phyloP scores from a whole-genome alignment of 2,113 vertebrate genomes.

The Vireo altiloquus region DNA sequence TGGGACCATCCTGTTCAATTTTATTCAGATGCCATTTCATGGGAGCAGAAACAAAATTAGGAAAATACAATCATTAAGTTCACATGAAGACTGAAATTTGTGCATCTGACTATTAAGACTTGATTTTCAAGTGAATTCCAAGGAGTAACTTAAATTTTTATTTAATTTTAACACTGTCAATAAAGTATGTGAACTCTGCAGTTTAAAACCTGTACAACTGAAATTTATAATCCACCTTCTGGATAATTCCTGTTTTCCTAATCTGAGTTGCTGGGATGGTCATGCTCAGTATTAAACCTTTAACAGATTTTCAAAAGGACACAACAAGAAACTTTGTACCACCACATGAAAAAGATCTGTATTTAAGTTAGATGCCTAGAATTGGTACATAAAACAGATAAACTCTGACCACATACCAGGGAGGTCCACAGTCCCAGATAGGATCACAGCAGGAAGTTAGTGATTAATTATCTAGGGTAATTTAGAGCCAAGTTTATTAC shows the following conservation, averaged over 20 bases:
- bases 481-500: not conserved
- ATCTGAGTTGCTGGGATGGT: not conserved
- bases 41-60: not conserved
- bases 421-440: not conserved
- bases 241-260: not conserved
- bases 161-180: not conserved
- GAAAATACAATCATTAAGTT: not conserved
- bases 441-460: not conserved
- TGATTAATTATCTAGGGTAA: conserved; percentile 32
- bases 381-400: not conserved
- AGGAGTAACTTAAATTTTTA: not conserved
- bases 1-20: not conserved
- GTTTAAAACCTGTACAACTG: not conserved
- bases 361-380: not conserved
- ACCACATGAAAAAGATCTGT: not conserved
- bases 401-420: not conserved
- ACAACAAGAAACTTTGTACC: not conserved
- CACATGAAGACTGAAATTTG: not conserved
- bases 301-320: not conserved
- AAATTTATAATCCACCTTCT: not conserved
- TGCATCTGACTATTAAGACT: not conserved
- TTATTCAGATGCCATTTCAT: not conserved
- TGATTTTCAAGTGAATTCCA: not conserved
- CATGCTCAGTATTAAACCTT: not conserved
- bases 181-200: not conserved